Evolutionary conservation across 2,888 invertebrate genomes (phyloP), one percentile per base, ranked within the genome.

Genomic region (Crossocerus cetratus): DNA sequence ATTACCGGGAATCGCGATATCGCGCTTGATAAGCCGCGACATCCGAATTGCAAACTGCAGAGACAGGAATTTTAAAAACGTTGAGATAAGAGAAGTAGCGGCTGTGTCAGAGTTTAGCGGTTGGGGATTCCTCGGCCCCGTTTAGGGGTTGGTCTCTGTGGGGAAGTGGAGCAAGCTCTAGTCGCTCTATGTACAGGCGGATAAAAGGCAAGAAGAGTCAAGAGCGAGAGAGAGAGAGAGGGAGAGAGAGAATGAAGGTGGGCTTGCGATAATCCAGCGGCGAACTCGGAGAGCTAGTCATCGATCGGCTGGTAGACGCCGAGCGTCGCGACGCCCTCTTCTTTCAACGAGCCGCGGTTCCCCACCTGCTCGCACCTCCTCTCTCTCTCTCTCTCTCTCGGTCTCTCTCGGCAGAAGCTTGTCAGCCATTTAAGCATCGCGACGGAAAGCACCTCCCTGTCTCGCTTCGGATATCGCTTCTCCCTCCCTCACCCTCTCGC

Each of bases 271-370:
- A 80, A 80, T 76, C 72, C 67, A 32, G 71, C 76, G 72, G 70
- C 71, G 60, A 74, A 80, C 81, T 77, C 79, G 75, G 72, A 76
- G 0, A 32, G 76, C 79, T 79, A 71, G 79, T 72, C 84, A 87
- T 87, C 84, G 86, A 86, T 86, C 84, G 83, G 82, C 65, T 62
- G 72, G 63, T 67, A 70, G 78, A 82, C 82, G 83, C 72, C 74
- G 76, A 67, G 85, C 84, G 82, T 84, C 82, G 82, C 84, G 83
- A 84, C 86, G 86, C 83, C 81, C 85, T 79, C 77, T 75, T 66
- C 71, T 76, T 70, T 71, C 70, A 77, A 61, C 72, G 72, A 58
- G 45, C 72, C 73, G 61, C 62, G 57, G 59, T 70, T 78, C 74
- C 69, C 80, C 71, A 73, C 81, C 81, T 76, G 71, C 67, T 73